Evolutionary conservation across 2,888 invertebrate species (phyloP).

Genomic region (Zygothrica quintamaculata): DNA sequence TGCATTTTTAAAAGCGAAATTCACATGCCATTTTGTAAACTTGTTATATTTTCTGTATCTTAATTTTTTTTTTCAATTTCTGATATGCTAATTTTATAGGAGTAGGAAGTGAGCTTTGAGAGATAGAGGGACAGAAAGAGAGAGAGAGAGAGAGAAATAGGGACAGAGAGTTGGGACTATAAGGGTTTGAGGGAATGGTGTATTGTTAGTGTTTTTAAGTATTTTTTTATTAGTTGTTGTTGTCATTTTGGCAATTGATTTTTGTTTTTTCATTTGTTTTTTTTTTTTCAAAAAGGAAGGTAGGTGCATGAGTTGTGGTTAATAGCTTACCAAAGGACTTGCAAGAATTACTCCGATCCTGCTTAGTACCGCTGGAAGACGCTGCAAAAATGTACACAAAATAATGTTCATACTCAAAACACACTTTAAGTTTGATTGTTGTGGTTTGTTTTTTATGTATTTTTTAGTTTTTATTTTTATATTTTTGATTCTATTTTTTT

Average conservation of each 20-base stretch:
- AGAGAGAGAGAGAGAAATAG: neutral
- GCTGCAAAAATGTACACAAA: constrained; percentile 89
- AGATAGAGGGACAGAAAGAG: constrained; percentile 3
- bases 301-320: constrained; percentile 82
- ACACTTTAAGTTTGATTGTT: constrained; percentile 83
- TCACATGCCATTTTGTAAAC: constrained; percentile 75
- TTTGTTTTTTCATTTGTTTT: neutral
- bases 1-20: constrained; percentile 78
- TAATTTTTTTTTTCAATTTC: constrained; percentile 24
- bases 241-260: neutral
- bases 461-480: constrained; percentile 39
- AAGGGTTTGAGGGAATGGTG: neutral
- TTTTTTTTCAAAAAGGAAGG: constrained; percentile 10
- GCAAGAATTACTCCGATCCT: constrained; percentile 98
- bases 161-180: neutral
- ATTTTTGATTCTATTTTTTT: no score
- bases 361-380: constrained; percentile 97
- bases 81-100: constrained; percentile 10
- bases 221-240: no score
- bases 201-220: neutral
- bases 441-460: constrained; percentile 26
- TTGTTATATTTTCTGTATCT: constrained; percentile 40
- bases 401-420: constrained; percentile 85
- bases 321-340: constrained; percentile 95
- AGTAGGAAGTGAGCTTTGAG: constrained; percentile 6